phyloP scores from a whole-genome alignment of 2,797 vertebrate genomes.

The Dendrocincla tyrannina region DNA sequence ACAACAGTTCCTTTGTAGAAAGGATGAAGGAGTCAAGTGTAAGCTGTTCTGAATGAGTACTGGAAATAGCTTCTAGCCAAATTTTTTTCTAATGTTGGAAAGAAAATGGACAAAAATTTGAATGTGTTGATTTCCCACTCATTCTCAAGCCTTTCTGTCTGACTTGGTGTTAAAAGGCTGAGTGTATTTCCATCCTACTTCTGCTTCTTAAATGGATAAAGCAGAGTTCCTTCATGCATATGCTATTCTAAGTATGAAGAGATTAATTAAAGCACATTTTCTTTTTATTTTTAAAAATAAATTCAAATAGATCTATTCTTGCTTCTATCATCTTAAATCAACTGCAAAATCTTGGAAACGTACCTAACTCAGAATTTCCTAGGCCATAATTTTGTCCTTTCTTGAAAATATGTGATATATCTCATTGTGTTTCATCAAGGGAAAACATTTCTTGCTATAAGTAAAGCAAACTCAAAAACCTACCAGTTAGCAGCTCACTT shows the following conservation, averaged over 20 bases:
- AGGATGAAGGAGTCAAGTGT: background rate
- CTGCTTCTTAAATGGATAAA: background rate
- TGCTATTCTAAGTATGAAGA: background rate
- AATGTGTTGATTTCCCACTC: background rate
- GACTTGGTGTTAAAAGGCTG: background rate
- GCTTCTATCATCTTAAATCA: background rate
- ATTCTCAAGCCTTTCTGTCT: background rate
- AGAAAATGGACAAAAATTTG: background rate
- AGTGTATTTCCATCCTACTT: background rate
- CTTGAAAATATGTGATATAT: background rate
- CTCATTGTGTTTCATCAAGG: background rate
- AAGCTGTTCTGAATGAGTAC: background rate
- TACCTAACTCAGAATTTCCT: background rate
- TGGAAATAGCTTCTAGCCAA: background rate
- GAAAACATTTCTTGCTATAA: background rate
- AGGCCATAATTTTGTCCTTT: background rate
- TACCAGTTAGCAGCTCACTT: background rate
- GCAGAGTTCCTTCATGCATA: background rate
- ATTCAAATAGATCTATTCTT: background rate
- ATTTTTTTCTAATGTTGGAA: background rate
- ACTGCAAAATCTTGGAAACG: background rate
- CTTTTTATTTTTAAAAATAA: background rate
- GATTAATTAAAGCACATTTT: background rate
- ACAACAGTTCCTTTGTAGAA: background rate
- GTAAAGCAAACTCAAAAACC: background rate